phyloP scores from a whole-genome alignment of 2,113 vertebrate genomes.

The Promerops cafer region DNA sequence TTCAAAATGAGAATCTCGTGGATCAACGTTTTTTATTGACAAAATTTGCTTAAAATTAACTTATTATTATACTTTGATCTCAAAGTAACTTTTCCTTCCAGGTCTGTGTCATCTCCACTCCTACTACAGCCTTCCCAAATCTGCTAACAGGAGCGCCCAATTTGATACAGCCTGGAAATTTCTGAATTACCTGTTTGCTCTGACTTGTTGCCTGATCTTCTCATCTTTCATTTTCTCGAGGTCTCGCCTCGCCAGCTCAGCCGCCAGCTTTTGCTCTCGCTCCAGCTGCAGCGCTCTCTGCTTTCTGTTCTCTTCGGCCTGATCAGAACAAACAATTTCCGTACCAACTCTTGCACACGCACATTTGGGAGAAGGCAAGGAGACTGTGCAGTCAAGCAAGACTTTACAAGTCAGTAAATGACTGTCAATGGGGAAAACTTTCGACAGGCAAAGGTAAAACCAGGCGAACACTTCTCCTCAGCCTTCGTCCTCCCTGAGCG shows the following conservation, averaged over 20 bases:
- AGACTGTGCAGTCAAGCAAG: background rate
- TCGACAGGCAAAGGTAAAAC: background rate
- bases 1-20: background rate
- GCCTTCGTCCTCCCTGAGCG: no score
- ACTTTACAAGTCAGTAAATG: background rate
- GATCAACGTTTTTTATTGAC: background rate
- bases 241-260: slow-evolving; percentile 78
- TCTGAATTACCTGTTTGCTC: slow-evolving; percentile 83
- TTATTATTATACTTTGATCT: background rate
- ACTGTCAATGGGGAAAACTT: background rate
- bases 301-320: slow-evolving; percentile 78
- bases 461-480: background rate
- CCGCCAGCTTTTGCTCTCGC: slow-evolving; percentile 82
- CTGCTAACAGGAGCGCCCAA: background rate
- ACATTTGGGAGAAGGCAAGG: background rate
- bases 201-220: slow-evolving; percentile 86
- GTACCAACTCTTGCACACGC: fast-evolving
- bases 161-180: background rate
- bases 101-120: background rate
- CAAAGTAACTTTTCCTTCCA: background rate
- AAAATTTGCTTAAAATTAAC: background rate
- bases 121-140: background rate
- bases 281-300: slow-evolving; percentile 65
- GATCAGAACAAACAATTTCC: background rate
- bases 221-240: slow-evolving; percentile 77